A percentile compares a stretch with the other conserved stretches of the same genome.
phyloP scores from a whole-genome alignment of 2,888 invertebrate species.

The Luperina nickerlii region DNA sequence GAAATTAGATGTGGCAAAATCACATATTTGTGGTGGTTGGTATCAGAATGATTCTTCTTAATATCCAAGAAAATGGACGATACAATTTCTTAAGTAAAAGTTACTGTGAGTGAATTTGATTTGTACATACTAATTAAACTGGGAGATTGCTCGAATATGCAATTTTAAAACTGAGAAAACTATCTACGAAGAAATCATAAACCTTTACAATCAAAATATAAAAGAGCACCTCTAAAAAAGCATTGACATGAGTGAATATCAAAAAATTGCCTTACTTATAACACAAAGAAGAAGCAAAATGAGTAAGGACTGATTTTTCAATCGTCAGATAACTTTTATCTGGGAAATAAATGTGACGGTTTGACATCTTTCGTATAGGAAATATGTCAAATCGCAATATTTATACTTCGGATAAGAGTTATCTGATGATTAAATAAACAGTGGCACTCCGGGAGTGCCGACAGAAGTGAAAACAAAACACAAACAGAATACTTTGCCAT shows the following conservation, averaged over 20 bases:
- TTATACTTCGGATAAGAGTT: too few relatives aligned
- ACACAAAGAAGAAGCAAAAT: neutral
- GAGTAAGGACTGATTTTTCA: neutral
- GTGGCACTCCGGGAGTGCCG: too few relatives aligned
- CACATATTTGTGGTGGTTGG: neutral
- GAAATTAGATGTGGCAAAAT: conserved; percentile 12
- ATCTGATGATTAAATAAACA: too few relatives aligned
- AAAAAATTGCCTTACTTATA: neutral
- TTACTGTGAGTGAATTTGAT: neutral
- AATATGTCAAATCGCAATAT: too few relatives aligned
- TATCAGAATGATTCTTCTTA: neutral
- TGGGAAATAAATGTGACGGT: too few relatives aligned
- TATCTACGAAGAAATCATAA: neutral
- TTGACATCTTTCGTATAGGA: too few relatives aligned
- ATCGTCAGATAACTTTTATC: too few relatives aligned
- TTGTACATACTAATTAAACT: neutral
- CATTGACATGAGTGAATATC: neutral
- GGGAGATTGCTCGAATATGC: neutral
- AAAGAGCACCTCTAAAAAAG: neutral
- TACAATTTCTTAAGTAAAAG: neutral
- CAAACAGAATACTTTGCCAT: too few relatives aligned
- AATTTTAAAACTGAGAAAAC: neutral
- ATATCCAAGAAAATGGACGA: neutral
- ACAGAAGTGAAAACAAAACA: too few relatives aligned
- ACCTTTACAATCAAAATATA: neutral